phyloP scores from a whole-genome alignment of 2,888 invertebrate genomes.

The Oeneis ivallda region DNA sequence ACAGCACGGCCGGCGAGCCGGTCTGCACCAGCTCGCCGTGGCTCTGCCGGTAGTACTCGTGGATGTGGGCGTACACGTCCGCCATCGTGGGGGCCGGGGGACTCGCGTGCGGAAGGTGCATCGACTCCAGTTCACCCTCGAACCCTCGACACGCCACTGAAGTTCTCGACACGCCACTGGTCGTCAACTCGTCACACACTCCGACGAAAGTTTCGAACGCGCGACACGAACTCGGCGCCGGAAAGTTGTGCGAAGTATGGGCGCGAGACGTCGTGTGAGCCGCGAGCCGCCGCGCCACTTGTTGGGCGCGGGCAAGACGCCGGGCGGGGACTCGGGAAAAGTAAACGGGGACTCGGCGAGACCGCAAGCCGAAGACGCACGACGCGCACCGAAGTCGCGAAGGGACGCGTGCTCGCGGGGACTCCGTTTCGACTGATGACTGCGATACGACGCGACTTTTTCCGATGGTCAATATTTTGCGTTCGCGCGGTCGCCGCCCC shows the following conservation, averaged over 20 bases:
- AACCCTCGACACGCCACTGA: conserved; percentile 69
- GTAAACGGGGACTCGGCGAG: conserved; percentile 67
- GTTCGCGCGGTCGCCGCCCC: conserved; percentile 80
- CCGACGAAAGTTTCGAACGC: conserved; percentile 57
- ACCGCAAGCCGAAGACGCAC: conserved; percentile 80
- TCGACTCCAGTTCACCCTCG: conserved; percentile 75
- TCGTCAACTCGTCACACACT: conserved; percentile 61
- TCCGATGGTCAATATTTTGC: conserved; percentile 83
- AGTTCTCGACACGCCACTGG: conserved; percentile 69
- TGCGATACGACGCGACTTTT: conserved; percentile 82
- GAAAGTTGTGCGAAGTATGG: conserved; percentile 75
- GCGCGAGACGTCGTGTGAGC: conserved; percentile 66
- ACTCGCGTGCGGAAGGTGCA: conserved; percentile 85
- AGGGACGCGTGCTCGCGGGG: conserved; percentile 74
- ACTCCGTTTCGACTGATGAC: conserved; percentile 82
- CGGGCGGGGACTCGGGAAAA: conserved; percentile 72
- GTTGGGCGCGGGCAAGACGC: conserved; percentile 77
- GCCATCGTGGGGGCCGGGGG: conserved; percentile 84
- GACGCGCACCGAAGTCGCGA: conserved; percentile 74
- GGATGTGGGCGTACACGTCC: conserved; percentile 88
- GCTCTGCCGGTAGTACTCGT: conserved; percentile 91
- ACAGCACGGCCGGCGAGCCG: conserved; percentile 96
- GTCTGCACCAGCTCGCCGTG: conserved; percentile 97
- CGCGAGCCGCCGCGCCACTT: conserved; percentile 65
- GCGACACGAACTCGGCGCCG: conserved; percentile 56